Percentiles rank a stretch among this genome's conserved stretches.
These are phyloP conservation scores for Neogale vison DNA, from an alignment of 2,113 vertebrate species.

Conservation along the genomic window DNA sequence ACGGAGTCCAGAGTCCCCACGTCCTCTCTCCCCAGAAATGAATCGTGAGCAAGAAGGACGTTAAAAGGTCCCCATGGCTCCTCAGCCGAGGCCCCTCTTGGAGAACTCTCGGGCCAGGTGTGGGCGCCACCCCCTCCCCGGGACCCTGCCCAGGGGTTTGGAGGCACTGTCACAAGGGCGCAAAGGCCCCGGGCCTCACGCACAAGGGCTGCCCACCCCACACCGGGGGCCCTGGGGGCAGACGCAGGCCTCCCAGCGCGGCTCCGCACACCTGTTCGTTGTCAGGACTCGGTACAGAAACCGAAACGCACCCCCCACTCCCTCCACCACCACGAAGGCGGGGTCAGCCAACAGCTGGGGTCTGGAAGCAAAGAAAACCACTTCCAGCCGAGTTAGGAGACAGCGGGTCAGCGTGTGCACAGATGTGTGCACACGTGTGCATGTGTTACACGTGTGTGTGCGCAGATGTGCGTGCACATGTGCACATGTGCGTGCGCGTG, in stretches of 20 bases:
- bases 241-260: accelerated
- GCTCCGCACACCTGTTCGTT: accelerated
- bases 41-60: accelerated
- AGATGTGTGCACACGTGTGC: not conserved
- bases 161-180: not conserved
- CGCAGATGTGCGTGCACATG: too few species aligned
- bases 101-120: not conserved
- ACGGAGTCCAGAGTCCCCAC: not conserved
- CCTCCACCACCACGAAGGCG: not conserved
- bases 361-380: not conserved
- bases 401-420: accelerated
- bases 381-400: not conserved
- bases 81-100: not conserved
- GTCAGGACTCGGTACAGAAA: accelerated
- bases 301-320: accelerated
- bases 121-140: not conserved
- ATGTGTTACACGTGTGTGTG: not conserved
- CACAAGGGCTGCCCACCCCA: not conserved
- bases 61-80: accelerated
- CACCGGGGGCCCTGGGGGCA: accelerated
- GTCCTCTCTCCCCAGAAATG: not conserved
- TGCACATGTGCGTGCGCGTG: accelerated
- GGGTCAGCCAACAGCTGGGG: not conserved
- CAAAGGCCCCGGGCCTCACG: accelerated
- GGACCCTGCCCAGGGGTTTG: accelerated